These are phyloP conservation scores for Perca fluviatilis DNA, from an alignment of 2,113 vertebrate genomes.

Conservation along the genomic window DNA sequence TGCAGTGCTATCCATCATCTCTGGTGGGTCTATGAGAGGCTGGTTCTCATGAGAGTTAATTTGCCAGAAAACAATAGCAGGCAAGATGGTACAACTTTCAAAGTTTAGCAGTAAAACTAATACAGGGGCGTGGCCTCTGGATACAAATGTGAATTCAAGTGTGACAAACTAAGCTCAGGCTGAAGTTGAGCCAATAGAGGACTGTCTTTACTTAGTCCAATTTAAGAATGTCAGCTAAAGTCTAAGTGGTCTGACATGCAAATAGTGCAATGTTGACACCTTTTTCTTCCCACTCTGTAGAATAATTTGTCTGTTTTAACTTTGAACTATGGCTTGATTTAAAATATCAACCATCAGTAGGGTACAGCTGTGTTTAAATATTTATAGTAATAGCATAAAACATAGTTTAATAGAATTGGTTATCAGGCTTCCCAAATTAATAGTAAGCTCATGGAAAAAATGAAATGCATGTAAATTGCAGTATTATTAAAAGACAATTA, in stretches of 20 bases:
- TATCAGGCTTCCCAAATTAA: neutral
- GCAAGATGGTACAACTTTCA: conserved; percentile 2
- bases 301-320: neutral
- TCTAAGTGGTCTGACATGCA: neutral
- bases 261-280: too few species aligned
- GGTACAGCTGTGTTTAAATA: neutral
- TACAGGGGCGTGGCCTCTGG: neutral
- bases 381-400: neutral
- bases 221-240: neutral
- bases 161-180: neutral
- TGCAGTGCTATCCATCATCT: conserved; percentile 61
- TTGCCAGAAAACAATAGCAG: conserved; percentile 45
- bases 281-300: neutral
- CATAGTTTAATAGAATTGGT: neutral
- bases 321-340: too few species aligned
- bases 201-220: neutral
- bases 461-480: neutral
- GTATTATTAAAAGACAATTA: neutral
- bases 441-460: neutral
- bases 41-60: conserved; percentile 17
- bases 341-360: neutral
- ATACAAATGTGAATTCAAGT: neutral
- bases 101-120: conserved; percentile 6
- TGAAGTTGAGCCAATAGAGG: neutral
- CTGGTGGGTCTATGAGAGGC: conserved; percentile 37